A percentile compares a stretch with the other conserved stretches of the same genome.
Conservation (phyloP, 2,113 vertebrate species). For the Barnardius zonarius region DNA sequence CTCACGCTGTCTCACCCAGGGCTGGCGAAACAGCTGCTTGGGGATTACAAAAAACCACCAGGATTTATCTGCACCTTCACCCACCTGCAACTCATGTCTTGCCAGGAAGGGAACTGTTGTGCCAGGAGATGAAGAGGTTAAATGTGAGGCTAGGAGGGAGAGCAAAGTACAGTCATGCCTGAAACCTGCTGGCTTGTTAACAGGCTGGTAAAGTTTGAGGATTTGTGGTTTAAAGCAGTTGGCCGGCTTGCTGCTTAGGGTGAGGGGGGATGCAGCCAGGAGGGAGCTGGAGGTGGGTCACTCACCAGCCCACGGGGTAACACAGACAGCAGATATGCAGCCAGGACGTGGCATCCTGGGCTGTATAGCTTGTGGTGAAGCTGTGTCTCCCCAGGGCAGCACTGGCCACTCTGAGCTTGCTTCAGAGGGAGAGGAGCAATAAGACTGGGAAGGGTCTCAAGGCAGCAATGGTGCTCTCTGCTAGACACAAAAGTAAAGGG, state of each 20-base stretch:
- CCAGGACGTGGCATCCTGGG: background rate
- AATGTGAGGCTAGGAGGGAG: background rate
- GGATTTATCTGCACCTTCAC: background rate
- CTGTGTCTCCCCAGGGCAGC: background rate
- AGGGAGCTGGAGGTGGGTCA: background rate
- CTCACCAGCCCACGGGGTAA: background rate
- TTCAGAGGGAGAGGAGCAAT: background rate
- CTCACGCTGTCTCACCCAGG: accelerated
- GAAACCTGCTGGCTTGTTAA: background rate
- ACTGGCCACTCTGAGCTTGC: accelerated
- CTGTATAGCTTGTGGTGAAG: background rate
- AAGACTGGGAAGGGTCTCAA: background rate
- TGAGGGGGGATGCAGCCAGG: accelerated
- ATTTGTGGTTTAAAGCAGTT: background rate
- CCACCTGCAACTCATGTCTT: accelerated
- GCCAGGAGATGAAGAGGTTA: background rate
- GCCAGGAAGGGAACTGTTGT: background rate
- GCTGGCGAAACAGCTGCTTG: background rate
- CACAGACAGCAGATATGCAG: accelerated
- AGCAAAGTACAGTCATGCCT: background rate
- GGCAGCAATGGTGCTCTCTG: accelerated
- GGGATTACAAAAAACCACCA: accelerated
- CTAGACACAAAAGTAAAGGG: accelerated
- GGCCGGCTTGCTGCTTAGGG: background rate
- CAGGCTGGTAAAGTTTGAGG: background rate